These are phyloP conservation scores for Rhadinocentrus ornatus DNA, from an alignment of 2,797 vertebrate species.

Conservation along the genomic window DNA sequence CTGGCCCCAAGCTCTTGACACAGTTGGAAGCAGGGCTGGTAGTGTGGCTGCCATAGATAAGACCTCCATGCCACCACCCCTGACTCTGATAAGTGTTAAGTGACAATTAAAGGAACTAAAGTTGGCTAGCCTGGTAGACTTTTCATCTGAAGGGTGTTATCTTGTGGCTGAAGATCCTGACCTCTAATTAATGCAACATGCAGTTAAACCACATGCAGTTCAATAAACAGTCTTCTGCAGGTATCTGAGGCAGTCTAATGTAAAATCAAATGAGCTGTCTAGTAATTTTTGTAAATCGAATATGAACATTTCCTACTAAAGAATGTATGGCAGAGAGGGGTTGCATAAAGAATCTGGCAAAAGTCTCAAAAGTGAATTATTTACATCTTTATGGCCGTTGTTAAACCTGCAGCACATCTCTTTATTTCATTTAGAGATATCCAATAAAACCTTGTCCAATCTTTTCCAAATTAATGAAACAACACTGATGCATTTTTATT, in stretches of 20 bases:
- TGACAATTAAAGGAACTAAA: not conserved
- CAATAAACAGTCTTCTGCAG: not conserved
- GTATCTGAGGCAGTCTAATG: constrained; percentile 1
- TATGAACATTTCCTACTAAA: constrained; percentile 16
- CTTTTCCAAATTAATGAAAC: not conserved
- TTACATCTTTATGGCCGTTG: not conserved
- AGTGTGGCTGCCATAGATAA: constrained; percentile 34
- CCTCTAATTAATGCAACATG: not conserved
- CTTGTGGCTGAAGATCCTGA: not conserved
- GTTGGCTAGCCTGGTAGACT: not conserved
- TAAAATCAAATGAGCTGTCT: constrained; percentile 16
- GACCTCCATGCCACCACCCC: not conserved
- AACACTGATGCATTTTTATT: not conserved
- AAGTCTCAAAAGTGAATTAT: constrained; percentile 2
- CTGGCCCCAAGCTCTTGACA: constrained; percentile 22
- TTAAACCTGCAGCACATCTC: not conserved
- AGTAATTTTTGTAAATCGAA: constrained; percentile 27
- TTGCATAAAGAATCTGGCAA: not conserved
- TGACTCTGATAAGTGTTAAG: not conserved
- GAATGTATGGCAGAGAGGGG: not conserved
- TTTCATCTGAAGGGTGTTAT: not conserved
- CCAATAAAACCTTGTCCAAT: not conserved
- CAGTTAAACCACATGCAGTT: constrained; percentile 1
- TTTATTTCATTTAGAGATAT: not conserved
- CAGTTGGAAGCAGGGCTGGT: constrained; percentile 5